These are phyloP conservation scores for Galerucella nymphaeae DNA, from an alignment of 2,888 invertebrate species.

Conservation along the genomic window DNA sequence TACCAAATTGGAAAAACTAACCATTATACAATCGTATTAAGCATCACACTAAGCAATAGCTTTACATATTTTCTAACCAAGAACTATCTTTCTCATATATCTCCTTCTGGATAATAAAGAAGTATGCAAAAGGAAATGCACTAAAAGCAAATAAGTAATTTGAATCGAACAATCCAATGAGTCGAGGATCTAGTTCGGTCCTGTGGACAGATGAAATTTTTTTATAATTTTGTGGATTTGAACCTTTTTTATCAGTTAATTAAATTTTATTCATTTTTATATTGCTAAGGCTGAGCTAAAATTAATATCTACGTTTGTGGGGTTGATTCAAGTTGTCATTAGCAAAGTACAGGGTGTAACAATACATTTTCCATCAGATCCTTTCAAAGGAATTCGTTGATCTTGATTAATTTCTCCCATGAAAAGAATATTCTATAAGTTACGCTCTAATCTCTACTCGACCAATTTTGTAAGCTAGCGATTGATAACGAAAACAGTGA, in stretches of 20 bases:
- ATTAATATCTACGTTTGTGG: neutral
- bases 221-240: neutral
- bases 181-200: neutral
- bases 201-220: neutral
- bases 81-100: too few species aligned
- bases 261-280: neutral
- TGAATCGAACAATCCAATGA: too few species aligned
- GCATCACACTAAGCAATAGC: too few species aligned
- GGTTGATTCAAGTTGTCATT: neutral
- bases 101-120: too few species aligned
- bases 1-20: neutral
- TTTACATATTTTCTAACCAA: too few species aligned
- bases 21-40: too few species aligned
- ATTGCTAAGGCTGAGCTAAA: neutral
- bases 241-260: conserved; percentile 7
- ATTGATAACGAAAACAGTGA: conserved; percentile 51
- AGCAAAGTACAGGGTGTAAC: too few species aligned
- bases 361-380: neutral
- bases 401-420: neutral
- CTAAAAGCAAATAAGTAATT: too few species aligned
- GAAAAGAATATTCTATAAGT: neutral
- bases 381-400: neutral
- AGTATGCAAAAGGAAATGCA: too few species aligned
- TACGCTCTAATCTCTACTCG: neutral
- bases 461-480: conserved; percentile 8